Conservation (phyloP, 2,113 vertebrate species). For the Tamias sibiricus region DNA sequence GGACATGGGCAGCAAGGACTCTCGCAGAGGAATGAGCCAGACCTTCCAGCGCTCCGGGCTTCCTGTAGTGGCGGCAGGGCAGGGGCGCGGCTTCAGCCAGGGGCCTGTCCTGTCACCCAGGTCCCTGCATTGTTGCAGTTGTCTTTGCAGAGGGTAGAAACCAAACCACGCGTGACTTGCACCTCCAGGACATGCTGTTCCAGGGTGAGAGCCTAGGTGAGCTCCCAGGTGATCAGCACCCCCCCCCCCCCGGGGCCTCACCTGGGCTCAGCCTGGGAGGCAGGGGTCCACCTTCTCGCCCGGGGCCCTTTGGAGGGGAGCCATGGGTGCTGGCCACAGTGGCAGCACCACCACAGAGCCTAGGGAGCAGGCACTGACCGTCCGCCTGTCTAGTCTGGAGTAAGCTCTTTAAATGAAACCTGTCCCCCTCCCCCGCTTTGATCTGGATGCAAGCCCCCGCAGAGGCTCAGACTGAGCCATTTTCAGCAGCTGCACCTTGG, state of each 20-base stretch:
- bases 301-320: neutral
- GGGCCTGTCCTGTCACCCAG: rapidly evolving
- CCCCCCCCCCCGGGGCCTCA: no score
- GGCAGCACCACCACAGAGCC: rapidly evolving
- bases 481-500: neutral
- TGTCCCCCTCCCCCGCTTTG: neutral
- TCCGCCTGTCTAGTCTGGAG: neutral
- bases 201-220: neutral
- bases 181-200: neutral
- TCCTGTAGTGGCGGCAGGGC: rapidly evolving
- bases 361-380: no score
- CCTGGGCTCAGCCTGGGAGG: neutral
- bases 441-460: neutral
- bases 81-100: rapidly evolving
- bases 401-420: neutral
- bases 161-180: neutral
- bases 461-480: neutral
- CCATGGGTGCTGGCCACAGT: neutral
- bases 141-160: neutral
- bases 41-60: neutral
- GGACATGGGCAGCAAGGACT: no score
- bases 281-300: no score
- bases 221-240: rapidly evolving
- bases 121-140: neutral
- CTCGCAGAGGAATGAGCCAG: rapidly evolving